Conservation (phyloP, 2,113 vertebrate species). For the Halcyon malimbica region DNA sequence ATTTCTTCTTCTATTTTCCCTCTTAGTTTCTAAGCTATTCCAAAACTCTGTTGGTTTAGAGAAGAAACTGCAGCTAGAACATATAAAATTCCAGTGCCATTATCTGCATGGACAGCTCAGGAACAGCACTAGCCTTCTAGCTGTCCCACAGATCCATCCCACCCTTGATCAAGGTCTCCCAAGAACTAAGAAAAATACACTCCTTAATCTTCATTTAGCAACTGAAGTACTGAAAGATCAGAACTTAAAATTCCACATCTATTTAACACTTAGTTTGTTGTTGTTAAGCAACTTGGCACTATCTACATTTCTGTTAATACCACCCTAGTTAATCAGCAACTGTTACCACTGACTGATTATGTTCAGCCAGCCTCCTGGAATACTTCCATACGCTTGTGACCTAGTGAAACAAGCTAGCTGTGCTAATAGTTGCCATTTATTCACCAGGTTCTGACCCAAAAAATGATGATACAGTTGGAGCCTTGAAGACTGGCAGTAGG, state of each 20-base stretch:
- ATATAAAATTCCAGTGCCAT: neutral
- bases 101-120: neutral
- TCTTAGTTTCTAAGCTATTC: neutral
- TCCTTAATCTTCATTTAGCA: conserved; percentile 40
- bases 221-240: conserved; percentile 6
- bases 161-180: neutral
- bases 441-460: neutral
- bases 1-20: neutral
- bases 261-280: conserved; percentile 43
- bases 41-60: neutral
- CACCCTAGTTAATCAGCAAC: conserved; percentile 22
- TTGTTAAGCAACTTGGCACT: conserved; percentile 38
- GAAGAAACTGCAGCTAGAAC: neutral
- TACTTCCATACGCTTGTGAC: neutral
- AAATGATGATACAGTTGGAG: neutral
- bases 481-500: neutral
- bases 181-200: neutral
- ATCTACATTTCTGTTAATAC: conserved; percentile 17
- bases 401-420: neutral
- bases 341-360: neutral
- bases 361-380: conserved; percentile 2
- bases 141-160: accelerated
- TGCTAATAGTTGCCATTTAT: neutral
- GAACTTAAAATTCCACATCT: conserved; percentile 27
- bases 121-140: neutral